Percentiles rank a stretch among this genome's conserved stretches.
Conservation (phyloP, 2,888 invertebrate species). For the Hypomecis punctinalis region DNA sequence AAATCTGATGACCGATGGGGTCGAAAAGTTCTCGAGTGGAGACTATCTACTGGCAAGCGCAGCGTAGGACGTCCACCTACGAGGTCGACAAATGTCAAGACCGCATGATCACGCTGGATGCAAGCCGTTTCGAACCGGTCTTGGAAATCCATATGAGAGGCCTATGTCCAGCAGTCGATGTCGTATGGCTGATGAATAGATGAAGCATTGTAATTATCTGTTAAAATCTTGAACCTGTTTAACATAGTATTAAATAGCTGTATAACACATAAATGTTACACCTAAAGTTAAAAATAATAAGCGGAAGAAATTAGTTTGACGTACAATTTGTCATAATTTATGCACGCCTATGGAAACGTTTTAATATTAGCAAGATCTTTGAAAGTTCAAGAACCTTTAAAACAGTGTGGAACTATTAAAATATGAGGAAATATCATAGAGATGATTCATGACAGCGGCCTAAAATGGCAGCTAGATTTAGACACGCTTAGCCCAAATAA, state of each 20-base stretch:
- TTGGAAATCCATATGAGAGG: too few relatives aligned
- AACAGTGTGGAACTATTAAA: constrained; percentile 10
- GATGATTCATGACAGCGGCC: constrained; percentile 19
- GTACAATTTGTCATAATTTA: constrained; percentile 19
- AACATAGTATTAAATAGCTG: neutral
- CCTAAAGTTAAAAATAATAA: constrained; percentile 7
- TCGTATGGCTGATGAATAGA: too few relatives aligned
- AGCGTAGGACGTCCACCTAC: too few relatives aligned
- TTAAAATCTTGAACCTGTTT: neutral
- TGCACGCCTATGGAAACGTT: constrained; percentile 25
- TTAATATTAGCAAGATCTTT: constrained; percentile 16
- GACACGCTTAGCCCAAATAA: too few relatives aligned
- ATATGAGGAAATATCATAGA: constrained; percentile 19
- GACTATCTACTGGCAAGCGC: too few relatives aligned
- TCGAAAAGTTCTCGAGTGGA: too few relatives aligned
- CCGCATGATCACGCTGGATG: too few relatives aligned
- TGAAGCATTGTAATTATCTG: too few relatives aligned
- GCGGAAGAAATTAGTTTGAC: constrained; percentile 10
- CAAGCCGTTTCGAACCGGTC: too few relatives aligned
- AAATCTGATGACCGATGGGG: too few relatives aligned
- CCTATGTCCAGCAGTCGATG: too few relatives aligned
- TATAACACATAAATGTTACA: neutral
- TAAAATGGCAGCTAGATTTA: constrained; percentile 14
- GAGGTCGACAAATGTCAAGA: too few relatives aligned
- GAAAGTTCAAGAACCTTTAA: constrained; percentile 21